Conservation (phyloP, 2,113 vertebrate genomes). For the Sus scrofa region T2T-Sscrofa CM000813.6:117373001-117373500, state of each 20-base stretch:
- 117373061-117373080: not conserved
- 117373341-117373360: not conserved
- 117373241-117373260: not conserved
- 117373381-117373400: not conserved
- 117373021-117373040: not conserved
- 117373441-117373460: not conserved
- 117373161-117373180: not conserved
- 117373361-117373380: not conserved
- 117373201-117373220: not conserved
- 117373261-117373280: not conserved
- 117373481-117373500: not conserved
- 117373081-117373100: not conserved
- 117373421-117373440: not conserved
- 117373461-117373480: not conserved
- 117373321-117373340: not conserved
- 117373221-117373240: not conserved
- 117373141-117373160: not conserved
- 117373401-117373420: not conserved
- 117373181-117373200: not conserved
- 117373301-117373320: not conserved
- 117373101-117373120: not conserved
- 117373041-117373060: not conserved
- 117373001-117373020: not conserved
- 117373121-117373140: not conserved
- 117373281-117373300: not conserved